These are phyloP conservation scores for Andrena trimmerana DNA, from an alignment of 2,888 invertebrate genomes.

Conservation along the genomic window DNA sequence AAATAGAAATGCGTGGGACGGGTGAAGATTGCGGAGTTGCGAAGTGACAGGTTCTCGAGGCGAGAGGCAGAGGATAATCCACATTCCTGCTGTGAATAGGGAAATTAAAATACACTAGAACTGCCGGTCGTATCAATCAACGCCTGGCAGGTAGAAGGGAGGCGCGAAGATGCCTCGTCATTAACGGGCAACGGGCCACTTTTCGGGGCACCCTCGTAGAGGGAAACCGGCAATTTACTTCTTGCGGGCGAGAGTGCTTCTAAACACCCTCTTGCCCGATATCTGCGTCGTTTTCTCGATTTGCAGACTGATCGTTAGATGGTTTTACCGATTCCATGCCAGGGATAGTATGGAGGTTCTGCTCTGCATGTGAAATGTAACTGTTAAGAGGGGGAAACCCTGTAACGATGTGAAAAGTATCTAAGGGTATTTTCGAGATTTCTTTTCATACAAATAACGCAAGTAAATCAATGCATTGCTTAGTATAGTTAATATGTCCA, in stretches of 20 bases:
- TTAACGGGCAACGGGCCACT: slow-evolving; percentile 55
- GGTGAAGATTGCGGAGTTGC: slow-evolving; percentile 1
- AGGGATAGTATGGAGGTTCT: too few relatives aligned
- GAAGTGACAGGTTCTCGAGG: slow-evolving; percentile 24
- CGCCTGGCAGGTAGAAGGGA: slow-evolving; percentile 66
- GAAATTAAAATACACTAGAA: slow-evolving; percentile 77
- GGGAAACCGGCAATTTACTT: slow-evolving; percentile 54
- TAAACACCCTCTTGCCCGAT: slow-evolving; percentile 25
- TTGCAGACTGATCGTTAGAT: slow-evolving; percentile 21
- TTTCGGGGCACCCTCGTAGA: slow-evolving; percentile 45
- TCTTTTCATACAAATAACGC: too few relatives aligned
- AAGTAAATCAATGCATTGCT: too few relatives aligned
- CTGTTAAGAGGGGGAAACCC: too few relatives aligned
- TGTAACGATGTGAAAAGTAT: too few relatives aligned
- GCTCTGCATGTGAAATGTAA: too few relatives aligned
- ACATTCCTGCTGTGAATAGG: slow-evolving; percentile 74
- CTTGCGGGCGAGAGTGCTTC: slow-evolving; percentile 31
- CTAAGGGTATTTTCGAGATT: too few relatives aligned
- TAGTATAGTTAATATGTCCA: too few relatives aligned
- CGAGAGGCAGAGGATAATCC: slow-evolving; percentile 44
- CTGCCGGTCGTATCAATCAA: slow-evolving; percentile 73
- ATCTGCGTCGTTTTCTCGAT: slow-evolving; percentile 34
- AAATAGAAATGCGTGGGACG: neutral
- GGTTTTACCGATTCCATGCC: slow-evolving; percentile 37
- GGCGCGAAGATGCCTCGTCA: slow-evolving; percentile 75